Base-by-base conservation (phyloP, 2,888 invertebrate species). In the Oeneis ivallda region DNA sequence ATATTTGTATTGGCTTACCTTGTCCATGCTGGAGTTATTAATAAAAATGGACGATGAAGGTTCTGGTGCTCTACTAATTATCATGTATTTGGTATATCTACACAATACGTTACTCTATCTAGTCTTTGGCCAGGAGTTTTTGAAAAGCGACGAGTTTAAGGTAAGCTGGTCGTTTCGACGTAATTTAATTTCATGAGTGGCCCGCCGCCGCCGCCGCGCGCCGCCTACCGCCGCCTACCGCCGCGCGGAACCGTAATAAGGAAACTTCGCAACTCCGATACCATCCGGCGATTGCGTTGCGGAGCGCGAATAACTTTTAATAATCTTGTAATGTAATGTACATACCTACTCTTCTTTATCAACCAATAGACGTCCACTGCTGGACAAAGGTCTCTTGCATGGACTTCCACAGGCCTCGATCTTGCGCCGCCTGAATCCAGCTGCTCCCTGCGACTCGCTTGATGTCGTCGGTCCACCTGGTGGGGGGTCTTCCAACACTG, bases 141-240 rank as follows among this genome's bases (percentile, higher is more conserved):
- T 83, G 83, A 81, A 81, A 85, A 85, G 66, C 65, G 66, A 66
- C 74, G 77, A 83, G 81, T 81, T 81, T 79, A 74, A 78, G 77
- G 79, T 76, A 75, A 79, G 77, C 78, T 66, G 78, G 77, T 79
- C 65, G 76, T 80, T 80, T 84, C 81, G 79, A 79, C 81, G 83
- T 87, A 85, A 87, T 87, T 86, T 87, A 86, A 87, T 87, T 85
- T 83, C 82, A 81, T 82, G 86, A 86, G 86, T 86, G 84, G 85
- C 77, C 84, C 81, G 26, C 26, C 77, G 26, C 32, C 32, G 52
- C 52, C 37, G 10, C 54, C 13, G 54, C 54, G 13, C 41, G 4
- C 4, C 41, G 9, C 13, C 41, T 11, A 41, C 9, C 41, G 41
- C 41, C 1, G 41, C 26, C 26, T n/a, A n/a, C 26, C 9, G 32